These are phyloP conservation scores for Pseudococcus jackbeardsleyi DNA, from an alignment of 2,888 invertebrate genomes.

Conservation along the genomic window DNA sequence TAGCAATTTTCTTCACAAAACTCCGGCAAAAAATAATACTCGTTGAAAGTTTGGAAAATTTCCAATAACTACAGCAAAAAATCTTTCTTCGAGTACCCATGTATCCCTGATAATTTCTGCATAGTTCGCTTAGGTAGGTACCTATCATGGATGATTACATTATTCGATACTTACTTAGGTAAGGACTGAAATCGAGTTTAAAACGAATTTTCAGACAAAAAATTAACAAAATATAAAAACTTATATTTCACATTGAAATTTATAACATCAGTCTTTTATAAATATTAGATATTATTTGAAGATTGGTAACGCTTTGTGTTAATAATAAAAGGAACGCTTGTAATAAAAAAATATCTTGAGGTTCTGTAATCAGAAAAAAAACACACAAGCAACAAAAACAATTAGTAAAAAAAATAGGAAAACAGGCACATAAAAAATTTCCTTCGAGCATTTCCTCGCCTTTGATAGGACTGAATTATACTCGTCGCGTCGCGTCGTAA, in stretches of 20 bases:
- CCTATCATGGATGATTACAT: background rate
- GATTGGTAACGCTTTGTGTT: slow-evolving; percentile 60
- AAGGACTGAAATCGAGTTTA: no score
- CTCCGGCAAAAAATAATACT: background rate
- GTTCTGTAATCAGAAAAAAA: slow-evolving; percentile 42
- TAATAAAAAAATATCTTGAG: slow-evolving; percentile 60
- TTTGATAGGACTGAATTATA: background rate
- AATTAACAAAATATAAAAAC: slow-evolving; percentile 32
- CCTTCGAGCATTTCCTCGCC: background rate
- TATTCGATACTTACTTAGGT: background rate
- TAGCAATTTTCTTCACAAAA: slow-evolving; percentile 4
- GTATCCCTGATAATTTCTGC: background rate
- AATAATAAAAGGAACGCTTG: slow-evolving; percentile 58
- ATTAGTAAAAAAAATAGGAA: slow-evolving; percentile 51
- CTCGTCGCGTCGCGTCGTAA: background rate
- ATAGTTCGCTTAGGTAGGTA: background rate
- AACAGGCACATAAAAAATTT: background rate
- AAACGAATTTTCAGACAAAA: background rate
- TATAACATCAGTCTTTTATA: slow-evolving; percentile 62
- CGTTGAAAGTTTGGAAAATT: slow-evolving; percentile 7
- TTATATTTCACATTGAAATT: slow-evolving; percentile 49
- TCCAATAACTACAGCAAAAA: background rate
- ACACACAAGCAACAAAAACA: background rate
- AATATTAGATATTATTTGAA: slow-evolving; percentile 45
- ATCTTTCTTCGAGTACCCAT: background rate